Evolutionary conservation across 2,888 invertebrate genomes (phyloP).

Genomic region (Myopa tessellatipennis): DNA sequence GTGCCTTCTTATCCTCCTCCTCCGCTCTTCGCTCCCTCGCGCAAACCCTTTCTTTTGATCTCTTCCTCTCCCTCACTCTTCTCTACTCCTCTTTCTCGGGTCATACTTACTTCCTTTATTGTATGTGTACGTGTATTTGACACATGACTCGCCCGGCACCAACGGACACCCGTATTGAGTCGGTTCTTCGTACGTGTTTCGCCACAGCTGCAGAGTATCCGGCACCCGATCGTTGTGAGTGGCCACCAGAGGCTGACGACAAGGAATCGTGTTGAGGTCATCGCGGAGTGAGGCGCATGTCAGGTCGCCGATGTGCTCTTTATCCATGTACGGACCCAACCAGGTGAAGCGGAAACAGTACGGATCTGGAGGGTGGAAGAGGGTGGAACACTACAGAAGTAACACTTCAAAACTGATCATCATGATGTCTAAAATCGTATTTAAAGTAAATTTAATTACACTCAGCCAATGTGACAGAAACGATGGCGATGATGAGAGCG

Average conservation of each 20-base stretch:
- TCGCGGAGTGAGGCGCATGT: conserved; percentile 71
- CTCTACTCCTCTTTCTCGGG: neutral
- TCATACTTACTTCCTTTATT: conserved; percentile 71
- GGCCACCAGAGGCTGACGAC: conserved; percentile 74
- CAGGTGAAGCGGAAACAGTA: conserved; percentile 78
- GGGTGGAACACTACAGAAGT: too few relatives aligned
- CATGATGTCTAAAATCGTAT: neutral
- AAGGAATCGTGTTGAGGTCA: conserved; percentile 72
- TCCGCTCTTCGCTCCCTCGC: neutral
- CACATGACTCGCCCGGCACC: conserved; percentile 74
- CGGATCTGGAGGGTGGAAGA: conserved; percentile 54
- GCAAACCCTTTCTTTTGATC: neutral
- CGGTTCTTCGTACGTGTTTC: conserved; percentile 66
- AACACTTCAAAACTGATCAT: neutral
- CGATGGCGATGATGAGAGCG: neutral
- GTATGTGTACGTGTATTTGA: conserved; percentile 74
- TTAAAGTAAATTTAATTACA: neutral
- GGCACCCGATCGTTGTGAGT: conserved; percentile 69
- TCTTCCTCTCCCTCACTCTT: neutral
- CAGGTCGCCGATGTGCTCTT: conserved; percentile 71
- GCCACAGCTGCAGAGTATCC: conserved; percentile 74
- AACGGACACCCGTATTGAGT: conserved; percentile 71
- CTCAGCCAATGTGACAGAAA: neutral
- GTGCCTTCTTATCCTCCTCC: neutral
- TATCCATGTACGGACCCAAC: conserved; percentile 75